Percentiles rank a stretch among this genome's conserved stretches.
Evolutionary conservation across 2,113 vertebrate genomes (phyloP).

Genomic region (Pomatorhinus ruficollis): DNA sequence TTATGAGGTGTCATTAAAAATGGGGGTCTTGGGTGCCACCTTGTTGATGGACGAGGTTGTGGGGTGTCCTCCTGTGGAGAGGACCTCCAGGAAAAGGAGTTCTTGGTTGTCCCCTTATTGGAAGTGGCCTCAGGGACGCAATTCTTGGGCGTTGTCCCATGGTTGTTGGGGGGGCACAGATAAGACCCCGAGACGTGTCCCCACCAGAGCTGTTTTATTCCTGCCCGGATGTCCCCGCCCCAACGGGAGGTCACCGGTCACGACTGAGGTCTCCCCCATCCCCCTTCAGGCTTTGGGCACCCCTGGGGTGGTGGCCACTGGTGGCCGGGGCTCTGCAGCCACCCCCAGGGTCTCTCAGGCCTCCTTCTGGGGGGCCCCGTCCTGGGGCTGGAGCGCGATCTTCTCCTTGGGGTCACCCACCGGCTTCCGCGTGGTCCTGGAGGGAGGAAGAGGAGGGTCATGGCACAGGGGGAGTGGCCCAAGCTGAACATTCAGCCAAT

Average conservation of each 20-base stretch:
- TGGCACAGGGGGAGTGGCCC: neutral
- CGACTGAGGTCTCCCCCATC: accelerated
- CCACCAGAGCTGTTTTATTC: slow-evolving; percentile 35
- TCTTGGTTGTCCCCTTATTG: accelerated
- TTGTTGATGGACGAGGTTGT: accelerated
- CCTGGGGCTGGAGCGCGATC: slow-evolving; percentile 47
- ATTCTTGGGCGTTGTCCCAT: accelerated
- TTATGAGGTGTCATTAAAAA: accelerated
- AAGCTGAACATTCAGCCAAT: neutral
- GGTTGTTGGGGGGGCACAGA: neutral
- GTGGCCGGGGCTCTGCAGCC: accelerated
- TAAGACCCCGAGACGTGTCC: neutral
- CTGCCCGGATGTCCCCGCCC: neutral
- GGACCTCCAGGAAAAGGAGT: neutral
- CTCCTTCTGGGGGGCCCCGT: neutral
- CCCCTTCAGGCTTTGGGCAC: neutral
- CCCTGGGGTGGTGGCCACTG: neutral
- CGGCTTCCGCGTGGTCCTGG: neutral
- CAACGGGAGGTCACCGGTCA: neutral
- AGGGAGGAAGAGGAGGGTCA: neutral
- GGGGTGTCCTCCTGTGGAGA: neutral
- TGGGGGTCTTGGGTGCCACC: neutral
- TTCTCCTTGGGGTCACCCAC: slow-evolving; percentile 8
- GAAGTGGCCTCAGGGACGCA: neutral
- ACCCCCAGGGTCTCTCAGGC: neutral